Conservation (phyloP, 2,113 vertebrate species). For the Neomonachus schauinslandi region DNA sequence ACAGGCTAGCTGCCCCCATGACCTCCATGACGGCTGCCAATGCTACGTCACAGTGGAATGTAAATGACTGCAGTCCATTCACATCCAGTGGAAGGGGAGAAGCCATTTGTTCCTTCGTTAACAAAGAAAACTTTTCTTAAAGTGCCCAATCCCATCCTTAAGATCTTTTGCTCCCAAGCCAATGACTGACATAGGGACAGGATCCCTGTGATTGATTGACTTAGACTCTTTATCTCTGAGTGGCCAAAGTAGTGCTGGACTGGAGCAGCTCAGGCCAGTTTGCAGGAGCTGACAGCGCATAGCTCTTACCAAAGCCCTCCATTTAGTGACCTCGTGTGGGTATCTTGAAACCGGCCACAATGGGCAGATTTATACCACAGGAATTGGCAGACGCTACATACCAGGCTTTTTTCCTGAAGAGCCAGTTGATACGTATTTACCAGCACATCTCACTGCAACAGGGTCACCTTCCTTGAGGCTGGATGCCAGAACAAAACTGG, state of each 20-base stretch:
- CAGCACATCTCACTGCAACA: background rate
- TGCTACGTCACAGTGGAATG: background rate
- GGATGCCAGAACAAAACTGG: background rate
- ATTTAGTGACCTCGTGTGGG: background rate
- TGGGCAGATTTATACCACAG: background rate
- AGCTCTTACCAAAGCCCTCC: background rate
- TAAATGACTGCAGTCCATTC: background rate
- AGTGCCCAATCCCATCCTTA: background rate
- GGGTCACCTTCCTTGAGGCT: background rate
- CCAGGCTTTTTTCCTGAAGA: background rate
- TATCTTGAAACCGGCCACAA: background rate
- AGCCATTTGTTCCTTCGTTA: background rate
- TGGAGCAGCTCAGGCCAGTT: background rate
- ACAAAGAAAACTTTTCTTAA: conserved; percentile 34
- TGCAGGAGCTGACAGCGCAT: rapidly evolving
- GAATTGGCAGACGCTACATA: background rate
- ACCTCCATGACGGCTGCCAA: background rate
- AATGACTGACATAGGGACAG: background rate
- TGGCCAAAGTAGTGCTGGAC: background rate
- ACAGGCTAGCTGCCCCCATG: background rate
- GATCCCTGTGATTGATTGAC: background rate
- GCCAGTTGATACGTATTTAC: background rate
- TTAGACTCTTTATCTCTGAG: background rate
- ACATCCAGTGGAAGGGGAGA: background rate
- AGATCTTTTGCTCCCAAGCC: background rate